Conservation (phyloP, 2,113 vertebrate species). For the Ciconia stormi region DNA sequence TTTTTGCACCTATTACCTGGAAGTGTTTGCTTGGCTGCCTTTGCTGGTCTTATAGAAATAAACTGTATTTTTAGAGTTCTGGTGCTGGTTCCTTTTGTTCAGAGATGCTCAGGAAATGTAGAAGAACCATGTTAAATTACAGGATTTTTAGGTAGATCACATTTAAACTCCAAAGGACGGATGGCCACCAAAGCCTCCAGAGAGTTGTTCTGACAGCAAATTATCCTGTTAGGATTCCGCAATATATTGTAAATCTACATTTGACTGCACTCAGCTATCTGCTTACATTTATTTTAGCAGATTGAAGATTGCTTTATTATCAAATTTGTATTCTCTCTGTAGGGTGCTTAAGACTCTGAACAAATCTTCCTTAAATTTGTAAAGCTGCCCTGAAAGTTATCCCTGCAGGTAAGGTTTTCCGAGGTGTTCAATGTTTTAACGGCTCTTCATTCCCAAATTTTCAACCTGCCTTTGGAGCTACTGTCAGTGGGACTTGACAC, state of each 20-base stretch:
- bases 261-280: neutral
- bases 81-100: neutral
- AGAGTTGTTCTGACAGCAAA: neutral
- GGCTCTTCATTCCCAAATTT: neutral
- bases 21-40: neutral
- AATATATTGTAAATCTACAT: neutral
- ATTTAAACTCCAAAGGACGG: neutral
- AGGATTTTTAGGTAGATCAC: neutral
- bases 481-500: neutral
- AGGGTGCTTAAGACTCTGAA: neutral
- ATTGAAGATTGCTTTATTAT: neutral
- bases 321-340: neutral
- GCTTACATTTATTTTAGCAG: neutral
- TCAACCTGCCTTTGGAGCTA: neutral
- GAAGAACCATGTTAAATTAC: neutral
- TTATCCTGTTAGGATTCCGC: neutral
- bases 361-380: neutral
- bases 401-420: neutral
- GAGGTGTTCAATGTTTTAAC: neutral
- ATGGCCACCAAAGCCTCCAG: neutral
- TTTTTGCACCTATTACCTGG: neutral
- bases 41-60: neutral
- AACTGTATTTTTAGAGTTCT: neutral
- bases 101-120: neutral
- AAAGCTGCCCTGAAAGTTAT: neutral